These are phyloP conservation scores for Coleophora deauratella DNA, from an alignment of 2,888 invertebrate species.

Conservation along the genomic window DNA sequence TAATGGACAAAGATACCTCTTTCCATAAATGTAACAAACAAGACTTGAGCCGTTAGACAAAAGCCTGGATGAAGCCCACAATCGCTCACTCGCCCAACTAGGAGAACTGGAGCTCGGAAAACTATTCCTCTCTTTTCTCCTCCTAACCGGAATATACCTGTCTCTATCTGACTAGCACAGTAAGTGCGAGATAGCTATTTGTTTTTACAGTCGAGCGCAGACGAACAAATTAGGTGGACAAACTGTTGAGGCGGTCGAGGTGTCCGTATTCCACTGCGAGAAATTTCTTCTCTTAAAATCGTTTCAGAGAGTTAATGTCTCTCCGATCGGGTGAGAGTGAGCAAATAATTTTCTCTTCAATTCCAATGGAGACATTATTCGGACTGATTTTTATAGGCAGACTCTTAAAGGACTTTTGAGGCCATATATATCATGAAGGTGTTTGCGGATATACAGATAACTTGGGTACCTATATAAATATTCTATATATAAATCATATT, in stretches of 20 bases:
- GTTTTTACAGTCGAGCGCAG: slow-evolving; percentile 70
- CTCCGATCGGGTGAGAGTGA: slow-evolving; percentile 49
- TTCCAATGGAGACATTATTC: slow-evolving; percentile 40
- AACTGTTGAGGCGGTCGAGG: slow-evolving; percentile 69
- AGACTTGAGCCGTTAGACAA: slow-evolving; percentile 55
- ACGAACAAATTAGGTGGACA: slow-evolving; percentile 74
- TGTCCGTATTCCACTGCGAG: slow-evolving; percentile 64
- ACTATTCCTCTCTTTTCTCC: slow-evolving; percentile 50
- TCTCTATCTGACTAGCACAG: slow-evolving; percentile 55
- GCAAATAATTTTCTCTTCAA: slow-evolving; percentile 60
- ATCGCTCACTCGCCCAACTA: slow-evolving; percentile 57
- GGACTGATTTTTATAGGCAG: slow-evolving; percentile 51
- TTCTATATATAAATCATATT: too few species aligned
- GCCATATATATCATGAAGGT: too few species aligned
- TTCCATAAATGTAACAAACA: slow-evolving; percentile 55
- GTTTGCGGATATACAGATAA: too few species aligned
- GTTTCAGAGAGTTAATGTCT: slow-evolving; percentile 45
- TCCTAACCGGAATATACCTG: slow-evolving; percentile 44
- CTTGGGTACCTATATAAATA: too few species aligned
- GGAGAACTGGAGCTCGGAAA: slow-evolving; percentile 39
- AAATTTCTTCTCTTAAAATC: slow-evolving; percentile 62
- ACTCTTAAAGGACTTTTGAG: slow-evolving; percentile 43
- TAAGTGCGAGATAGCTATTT: slow-evolving; percentile 64
- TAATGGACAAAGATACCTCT: slow-evolving; percentile 60
- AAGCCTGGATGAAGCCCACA: slow-evolving; percentile 57